phyloP scores from a whole-genome alignment of 2,113 vertebrate genomes.

The Sebastes fasciatus region DNA sequence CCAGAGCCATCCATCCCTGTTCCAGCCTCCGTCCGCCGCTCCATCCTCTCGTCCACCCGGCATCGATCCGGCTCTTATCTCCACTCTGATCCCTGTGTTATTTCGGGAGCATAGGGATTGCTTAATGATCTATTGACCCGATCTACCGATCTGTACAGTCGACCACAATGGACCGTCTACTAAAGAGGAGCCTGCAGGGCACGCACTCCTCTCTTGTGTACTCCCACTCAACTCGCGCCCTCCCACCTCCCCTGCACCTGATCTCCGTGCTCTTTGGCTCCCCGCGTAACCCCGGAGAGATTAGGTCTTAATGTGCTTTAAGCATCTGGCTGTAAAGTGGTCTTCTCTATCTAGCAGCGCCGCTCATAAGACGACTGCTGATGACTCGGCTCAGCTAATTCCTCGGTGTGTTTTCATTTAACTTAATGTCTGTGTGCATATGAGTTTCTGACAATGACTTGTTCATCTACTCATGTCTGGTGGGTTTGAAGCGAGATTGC shows the following conservation, averaged over 20 bases:
- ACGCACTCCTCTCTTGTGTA: slow-evolving; percentile 31
- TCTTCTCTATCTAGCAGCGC: slow-evolving; percentile 45
- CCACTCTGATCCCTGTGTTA: slow-evolving; percentile 81
- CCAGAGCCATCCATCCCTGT: slow-evolving; percentile 10
- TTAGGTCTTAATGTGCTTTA: slow-evolving; percentile 71
- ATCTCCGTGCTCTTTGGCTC: slow-evolving; percentile 47
- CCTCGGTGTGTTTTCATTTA: slow-evolving; percentile 38
- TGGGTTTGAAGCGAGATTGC: slow-evolving; percentile 41
- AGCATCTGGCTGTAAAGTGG: slow-evolving; percentile 73
- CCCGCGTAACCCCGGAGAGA: slow-evolving; percentile 59
- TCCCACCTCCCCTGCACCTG: slow-evolving; percentile 38
- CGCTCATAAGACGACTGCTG: slow-evolving; percentile 38
- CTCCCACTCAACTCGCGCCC: slow-evolving; percentile 35
- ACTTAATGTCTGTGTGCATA: slow-evolving; percentile 25
- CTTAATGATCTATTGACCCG: slow-evolving; percentile 84
- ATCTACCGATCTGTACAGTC: slow-evolving; percentile 75
- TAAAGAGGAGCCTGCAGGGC: slow-evolving; percentile 67
- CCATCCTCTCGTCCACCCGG: slow-evolving; percentile 52
- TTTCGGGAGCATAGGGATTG: slow-evolving; percentile 81
- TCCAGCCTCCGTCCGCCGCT: slow-evolving; percentile 18
- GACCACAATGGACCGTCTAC: slow-evolving; percentile 74
- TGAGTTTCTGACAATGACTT: slow-evolving; percentile 28
- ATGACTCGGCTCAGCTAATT: slow-evolving; percentile 38
- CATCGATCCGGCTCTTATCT: slow-evolving; percentile 82
- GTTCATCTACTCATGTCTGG: slow-evolving; percentile 20